Evolutionary conservation across 2,797 vertebrate genomes (phyloP).

Genomic region (Peromyscus eremicus): DNA sequence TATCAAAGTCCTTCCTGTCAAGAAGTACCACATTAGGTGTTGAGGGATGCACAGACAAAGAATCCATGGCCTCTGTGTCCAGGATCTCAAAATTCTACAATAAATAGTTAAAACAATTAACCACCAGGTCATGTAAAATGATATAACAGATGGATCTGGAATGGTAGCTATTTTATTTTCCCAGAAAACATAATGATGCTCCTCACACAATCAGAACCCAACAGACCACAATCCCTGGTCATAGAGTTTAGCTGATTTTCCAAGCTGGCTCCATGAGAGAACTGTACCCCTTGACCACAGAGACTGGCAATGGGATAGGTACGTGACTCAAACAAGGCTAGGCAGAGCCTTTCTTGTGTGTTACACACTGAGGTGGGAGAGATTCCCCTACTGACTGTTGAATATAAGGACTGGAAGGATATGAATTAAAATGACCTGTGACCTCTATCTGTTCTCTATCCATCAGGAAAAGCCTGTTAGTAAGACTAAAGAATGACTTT

Average conservation of each 20-base stretch:
- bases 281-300: background rate
- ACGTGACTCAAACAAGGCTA: background rate
- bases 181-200: background rate
- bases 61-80: background rate
- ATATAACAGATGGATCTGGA: too few species aligned
- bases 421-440: background rate
- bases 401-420: conserved; percentile 1
- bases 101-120: conserved; percentile 7
- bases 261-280: background rate
- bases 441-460: background rate
- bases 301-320: background rate
- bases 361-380: background rate
- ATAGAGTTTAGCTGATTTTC: background rate
- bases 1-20: background rate
- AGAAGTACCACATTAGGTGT: background rate
- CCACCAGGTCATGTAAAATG: background rate
- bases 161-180: background rate
- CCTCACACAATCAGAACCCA: background rate
- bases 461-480: background rate
- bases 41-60: background rate
- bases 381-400: background rate
- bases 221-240: background rate
- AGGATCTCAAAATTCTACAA: background rate
- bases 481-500: background rate
- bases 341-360: background rate